Evolutionary conservation across 1,140 invertebrate species (phyloP).

Genomic region (Sarcophaga peregrina): DNA sequence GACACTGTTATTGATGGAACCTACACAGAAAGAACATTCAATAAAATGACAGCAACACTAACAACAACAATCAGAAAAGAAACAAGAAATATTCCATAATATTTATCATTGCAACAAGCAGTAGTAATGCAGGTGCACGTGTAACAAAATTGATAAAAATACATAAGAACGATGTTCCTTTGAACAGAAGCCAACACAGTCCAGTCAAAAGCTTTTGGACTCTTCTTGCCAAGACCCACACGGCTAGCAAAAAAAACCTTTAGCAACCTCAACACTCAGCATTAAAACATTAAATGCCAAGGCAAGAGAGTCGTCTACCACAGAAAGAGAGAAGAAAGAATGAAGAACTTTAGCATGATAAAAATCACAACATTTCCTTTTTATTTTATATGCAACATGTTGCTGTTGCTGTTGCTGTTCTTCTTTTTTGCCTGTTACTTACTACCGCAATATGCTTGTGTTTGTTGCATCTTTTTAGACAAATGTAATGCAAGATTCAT

Average conservation of each 20-base stretch:
- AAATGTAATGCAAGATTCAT: conserved; percentile 63
- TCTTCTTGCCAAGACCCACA: too few relatives aligned
- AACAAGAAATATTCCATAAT: too few relatives aligned
- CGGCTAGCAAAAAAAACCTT: background rate
- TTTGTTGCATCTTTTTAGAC: conserved; percentile 29
- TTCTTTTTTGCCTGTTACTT: background rate
- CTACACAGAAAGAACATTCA: conserved; percentile 1
- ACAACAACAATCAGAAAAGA: background rate
- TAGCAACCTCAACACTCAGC: background rate
- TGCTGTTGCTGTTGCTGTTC: conserved; percentile 1
- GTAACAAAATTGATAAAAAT: conserved; percentile 22
- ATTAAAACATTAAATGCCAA: background rate
- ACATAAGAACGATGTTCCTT: background rate
- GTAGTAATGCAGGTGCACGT: conserved; percentile 32
- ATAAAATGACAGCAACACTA: background rate
- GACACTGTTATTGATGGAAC: background rate
- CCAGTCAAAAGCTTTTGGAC: too few relatives aligned
- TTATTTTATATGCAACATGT: conserved; percentile 13
- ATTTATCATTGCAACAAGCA: background rate
- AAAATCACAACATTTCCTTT: conserved; percentile 41
- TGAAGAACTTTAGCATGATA: conserved; percentile 35
- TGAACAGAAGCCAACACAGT: too few relatives aligned
- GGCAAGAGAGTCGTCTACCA: too few relatives aligned
- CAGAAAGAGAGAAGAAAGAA: background rate
- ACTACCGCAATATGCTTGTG: background rate